Conservation (phyloP, 2,888 invertebrate species). For the Spisula solida region DNA sequence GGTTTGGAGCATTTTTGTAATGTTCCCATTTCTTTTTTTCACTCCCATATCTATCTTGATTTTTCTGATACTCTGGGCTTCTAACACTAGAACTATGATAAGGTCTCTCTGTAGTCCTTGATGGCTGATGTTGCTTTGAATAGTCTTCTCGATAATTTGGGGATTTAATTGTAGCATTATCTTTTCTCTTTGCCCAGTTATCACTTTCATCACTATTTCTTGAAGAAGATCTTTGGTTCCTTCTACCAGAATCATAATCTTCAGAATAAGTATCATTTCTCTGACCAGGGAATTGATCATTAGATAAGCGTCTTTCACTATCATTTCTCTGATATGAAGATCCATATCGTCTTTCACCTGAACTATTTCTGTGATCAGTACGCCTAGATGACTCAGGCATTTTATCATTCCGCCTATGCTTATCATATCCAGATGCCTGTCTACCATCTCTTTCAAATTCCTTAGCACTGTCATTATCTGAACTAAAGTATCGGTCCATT, state of each 20-base stretch:
- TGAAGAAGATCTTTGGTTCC: neutral
- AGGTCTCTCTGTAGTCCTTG: neutral
- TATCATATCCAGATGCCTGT: neutral
- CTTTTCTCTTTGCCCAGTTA: neutral
- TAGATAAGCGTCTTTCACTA: neutral
- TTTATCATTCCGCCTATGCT: neutral
- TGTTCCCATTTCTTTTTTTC: neutral
- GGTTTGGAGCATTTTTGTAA: neutral
- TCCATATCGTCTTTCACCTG: neutral
- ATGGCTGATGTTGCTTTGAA: neutral
- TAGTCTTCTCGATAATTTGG: neutral
- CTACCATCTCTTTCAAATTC: neutral
- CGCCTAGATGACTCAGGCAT: neutral
- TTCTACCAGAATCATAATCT: neutral
- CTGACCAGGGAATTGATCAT: neutral
- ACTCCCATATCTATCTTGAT: neutral
- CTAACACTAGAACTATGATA: neutral
- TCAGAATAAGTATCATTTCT: conserved; percentile 8
- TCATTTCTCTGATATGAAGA: neutral
- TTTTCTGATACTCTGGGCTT: neutral
- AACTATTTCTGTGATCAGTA: neutral
- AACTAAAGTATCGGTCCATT: conserved; percentile 16
- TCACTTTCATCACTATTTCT: conserved; percentile 3
- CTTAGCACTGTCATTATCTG: neutral
- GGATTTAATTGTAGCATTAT: neutral